These are phyloP conservation scores for Champsocephalus gunnari DNA, from an alignment of 2,797 vertebrate species.

Conservation along the genomic window DNA sequence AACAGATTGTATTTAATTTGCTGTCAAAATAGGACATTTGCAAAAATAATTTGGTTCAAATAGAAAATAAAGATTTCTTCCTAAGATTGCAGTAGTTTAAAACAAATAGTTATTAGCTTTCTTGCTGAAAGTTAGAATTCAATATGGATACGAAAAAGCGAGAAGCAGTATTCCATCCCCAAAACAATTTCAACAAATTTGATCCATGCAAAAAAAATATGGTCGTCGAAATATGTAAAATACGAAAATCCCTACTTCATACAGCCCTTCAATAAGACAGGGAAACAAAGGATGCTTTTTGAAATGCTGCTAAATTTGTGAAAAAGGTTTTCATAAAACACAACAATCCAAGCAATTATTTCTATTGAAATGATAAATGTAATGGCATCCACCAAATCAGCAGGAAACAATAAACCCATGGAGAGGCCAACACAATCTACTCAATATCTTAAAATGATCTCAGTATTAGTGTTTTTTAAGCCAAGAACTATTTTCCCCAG, in stretches of 20 bases:
- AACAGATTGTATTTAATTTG: background rate
- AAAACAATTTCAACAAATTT: too few species aligned
- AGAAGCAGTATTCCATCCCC: too few species aligned
- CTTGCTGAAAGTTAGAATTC: background rate
- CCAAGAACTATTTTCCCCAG: slow-evolving; percentile 11
- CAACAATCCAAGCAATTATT: background rate
- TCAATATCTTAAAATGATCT: slow-evolving; percentile 33
- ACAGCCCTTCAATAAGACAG: background rate
- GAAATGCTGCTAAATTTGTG: too few species aligned
- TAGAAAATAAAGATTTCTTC: background rate
- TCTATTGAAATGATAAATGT: background rate
- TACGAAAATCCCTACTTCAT: background rate
- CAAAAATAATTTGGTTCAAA: background rate
- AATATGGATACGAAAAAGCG: background rate
- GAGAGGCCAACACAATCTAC: slow-evolving; percentile 10
- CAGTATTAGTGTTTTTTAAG: slow-evolving; percentile 21
- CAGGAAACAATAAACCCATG: slow-evolving; percentile 6
- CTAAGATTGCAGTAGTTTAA: background rate
- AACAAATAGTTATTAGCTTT: background rate
- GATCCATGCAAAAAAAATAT: background rate
- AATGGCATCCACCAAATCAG: background rate
- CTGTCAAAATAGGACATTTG: background rate
- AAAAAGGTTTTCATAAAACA: background rate
- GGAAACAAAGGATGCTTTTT: too few species aligned
- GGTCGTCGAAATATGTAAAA: background rate